Base-by-base conservation (phyloP, 1,140 invertebrate species). In the Adelges cooleyi region DNA sequence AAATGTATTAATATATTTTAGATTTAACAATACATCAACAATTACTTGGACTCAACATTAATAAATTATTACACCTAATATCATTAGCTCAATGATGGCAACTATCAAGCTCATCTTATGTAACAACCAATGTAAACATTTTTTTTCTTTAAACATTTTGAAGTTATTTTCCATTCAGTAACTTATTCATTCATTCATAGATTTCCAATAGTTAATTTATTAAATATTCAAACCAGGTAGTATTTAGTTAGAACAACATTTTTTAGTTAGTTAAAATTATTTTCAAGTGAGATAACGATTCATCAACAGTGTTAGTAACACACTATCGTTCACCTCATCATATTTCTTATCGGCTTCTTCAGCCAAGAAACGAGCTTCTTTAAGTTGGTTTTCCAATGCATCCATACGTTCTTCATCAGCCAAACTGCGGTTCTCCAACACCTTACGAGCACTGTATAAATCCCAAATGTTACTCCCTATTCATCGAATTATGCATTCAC, bases 301-400 rank as follows among this genome's bases (percentile, higher is more conserved):
- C 15, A 38, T 22, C 36, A 67, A 67, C 48, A 67, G 54, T 56
- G 66, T 59, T 50, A 54, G 66, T 67, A 67, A 48, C 44, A 50
- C 53, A 49, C 53, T 44, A 67, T 67, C 66, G 62, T 67, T 73
- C 84, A 97, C 97, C 95, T 99, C 97, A 90, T 99, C 97, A 82
- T 99, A 99, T 97, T 99, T 99, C 82, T 98, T 92, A 85, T 99
- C 97, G 75, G 97, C 96, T 81, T 99, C 97, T 81, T 99, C 97
- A 78, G 97, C 95, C 75, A 99, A 85, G 86, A 97, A 95, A 78
- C 95, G 87, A 77, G 96, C 95, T 79, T 99, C 96, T 83, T 99
- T 99, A 76, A 99, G 84, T 80, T 99, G 95, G 80, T 91, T 93
- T 78, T 99, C 97, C 75, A 99, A 84, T 75, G 90, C 87, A 77